These are phyloP conservation scores for Alaudala cheleensis DNA, from an alignment of 2,113 vertebrate species.

Conservation along the genomic window DNA sequence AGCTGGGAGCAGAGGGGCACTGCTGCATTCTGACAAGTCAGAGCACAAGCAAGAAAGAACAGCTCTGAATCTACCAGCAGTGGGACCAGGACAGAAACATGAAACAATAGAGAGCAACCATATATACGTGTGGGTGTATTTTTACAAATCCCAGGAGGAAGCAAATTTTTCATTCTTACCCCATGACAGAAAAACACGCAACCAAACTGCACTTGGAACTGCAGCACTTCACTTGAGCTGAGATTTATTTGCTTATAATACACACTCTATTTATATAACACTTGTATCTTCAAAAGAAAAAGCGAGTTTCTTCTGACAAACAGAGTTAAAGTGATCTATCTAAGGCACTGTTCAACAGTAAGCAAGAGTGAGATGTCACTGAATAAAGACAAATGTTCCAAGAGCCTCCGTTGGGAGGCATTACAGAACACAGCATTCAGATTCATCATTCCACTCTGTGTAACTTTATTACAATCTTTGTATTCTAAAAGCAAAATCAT, in stretches of 20 bases:
- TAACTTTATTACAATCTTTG: neutral
- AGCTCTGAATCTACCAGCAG: neutral
- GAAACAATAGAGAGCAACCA: neutral
- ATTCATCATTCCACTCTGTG: neutral
- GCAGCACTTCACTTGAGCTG: neutral
- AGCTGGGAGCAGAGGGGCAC: neutral
- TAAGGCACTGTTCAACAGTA: neutral
- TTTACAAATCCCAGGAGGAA: neutral
- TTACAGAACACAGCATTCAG: neutral
- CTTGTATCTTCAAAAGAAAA: neutral
- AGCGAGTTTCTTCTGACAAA: slow-evolving; percentile 1
- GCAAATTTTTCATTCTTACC: neutral
- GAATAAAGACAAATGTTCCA: neutral
- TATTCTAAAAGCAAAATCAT: neutral
- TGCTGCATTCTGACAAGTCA: neutral
- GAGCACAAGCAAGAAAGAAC: neutral
- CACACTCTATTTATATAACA: neutral
- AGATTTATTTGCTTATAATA: slow-evolving; percentile 10
- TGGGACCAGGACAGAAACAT: neutral
- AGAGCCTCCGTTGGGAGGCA: neutral
- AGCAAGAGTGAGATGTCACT: neutral
- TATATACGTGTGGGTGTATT: fast-evolving
- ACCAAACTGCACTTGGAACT: neutral
- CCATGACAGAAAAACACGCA: neutral
- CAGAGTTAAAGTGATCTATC: neutral